Evolutionary conservation across 2,888 invertebrate genomes (phyloP), one percentile per base, ranked within the genome.

Genomic region (Choreutis nemorana): DNA sequence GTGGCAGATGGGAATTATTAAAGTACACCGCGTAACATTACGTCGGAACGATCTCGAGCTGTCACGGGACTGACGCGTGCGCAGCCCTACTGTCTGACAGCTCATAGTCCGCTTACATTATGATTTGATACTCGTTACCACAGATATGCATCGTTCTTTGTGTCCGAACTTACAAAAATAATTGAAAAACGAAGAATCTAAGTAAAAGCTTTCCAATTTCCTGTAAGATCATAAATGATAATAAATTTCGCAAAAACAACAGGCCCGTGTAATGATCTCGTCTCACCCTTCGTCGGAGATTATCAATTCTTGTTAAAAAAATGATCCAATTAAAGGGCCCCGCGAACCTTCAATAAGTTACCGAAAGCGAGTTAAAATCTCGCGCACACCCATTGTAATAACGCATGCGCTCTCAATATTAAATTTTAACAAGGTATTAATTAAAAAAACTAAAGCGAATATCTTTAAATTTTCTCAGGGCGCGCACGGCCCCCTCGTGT

Each of bases 401-500:
- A 75, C 70, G 70, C 58, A 63, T 72, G 61, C 66, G 73, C 66
- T 64, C 71, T 73, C 75, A 67, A 77, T 77, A 78, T 78, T 75
- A 77, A 77, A 77, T 73, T 77, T 78, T 78, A 78, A 78, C 78
- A 78, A 78, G 78, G 78, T 77, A 78, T 77, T 75, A 78, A 78
- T 77, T 77, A 75, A 78, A 77, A 78, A 78, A 77, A 77, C 65
- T 72, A 75, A 78, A 75, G 77, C 77, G 68, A 75, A 73, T 70
- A 64, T 68, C 57, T 73, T 75, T 66, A 65, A 73, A 67, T 75
- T 73, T 77, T 75, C 75, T 75, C 75, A 75, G 71, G 70, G 59
- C 66, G 62, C 59, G 61, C 55, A 48, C 64, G 56, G 63, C 65
- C 67, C 66, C 67, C 68, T 65, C 56, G 60, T 44, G 42, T 66